phyloP scores from a whole-genome alignment of 2,888 invertebrate genomes.

The Andricus quercusramuli region DNA sequence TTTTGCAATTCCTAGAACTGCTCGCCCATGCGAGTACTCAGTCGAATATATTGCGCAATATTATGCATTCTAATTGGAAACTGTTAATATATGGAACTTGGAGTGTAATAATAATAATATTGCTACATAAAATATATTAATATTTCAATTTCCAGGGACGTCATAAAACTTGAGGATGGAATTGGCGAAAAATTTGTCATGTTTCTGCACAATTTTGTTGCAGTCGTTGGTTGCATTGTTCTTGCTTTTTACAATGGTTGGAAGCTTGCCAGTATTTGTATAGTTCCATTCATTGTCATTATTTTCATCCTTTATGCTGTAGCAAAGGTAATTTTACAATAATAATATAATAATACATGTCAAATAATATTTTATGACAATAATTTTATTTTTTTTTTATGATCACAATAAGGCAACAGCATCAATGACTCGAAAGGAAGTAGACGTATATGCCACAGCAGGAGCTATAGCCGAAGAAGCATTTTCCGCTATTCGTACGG shows the following conservation, averaged over 20 bases:
- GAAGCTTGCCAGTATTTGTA: conserved; percentile 88
- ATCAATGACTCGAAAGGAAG: conserved; percentile 83
- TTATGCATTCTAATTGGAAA: no score
- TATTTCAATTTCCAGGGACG: conserved; percentile 81
- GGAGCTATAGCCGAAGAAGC: conserved; percentile 90
- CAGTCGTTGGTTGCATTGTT: conserved; percentile 85
- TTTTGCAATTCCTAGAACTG: no score
- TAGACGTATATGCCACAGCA: conserved; percentile 87
- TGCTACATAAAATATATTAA: background rate
- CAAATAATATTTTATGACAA: background rate
- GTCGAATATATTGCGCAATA: no score
- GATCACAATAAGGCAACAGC: conserved; percentile 75
- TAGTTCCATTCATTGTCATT: conserved; percentile 86
- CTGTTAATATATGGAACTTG: no score
- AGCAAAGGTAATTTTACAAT: conserved; percentile 83
- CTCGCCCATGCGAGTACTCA: no score
- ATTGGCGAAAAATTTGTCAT: conserved; percentile 90
- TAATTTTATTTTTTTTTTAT: background rate
- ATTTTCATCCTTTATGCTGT: conserved; percentile 80
- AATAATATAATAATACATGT: background rate
- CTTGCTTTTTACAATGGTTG: conserved; percentile 89
- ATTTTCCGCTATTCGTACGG: conserved; percentile 86
- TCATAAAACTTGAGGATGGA: conserved; percentile 89
- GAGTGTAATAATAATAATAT: no score
- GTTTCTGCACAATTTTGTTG: conserved; percentile 85